Conservation (phyloP, 2,113 vertebrate species). For the Tupaia chinensis region DNA sequence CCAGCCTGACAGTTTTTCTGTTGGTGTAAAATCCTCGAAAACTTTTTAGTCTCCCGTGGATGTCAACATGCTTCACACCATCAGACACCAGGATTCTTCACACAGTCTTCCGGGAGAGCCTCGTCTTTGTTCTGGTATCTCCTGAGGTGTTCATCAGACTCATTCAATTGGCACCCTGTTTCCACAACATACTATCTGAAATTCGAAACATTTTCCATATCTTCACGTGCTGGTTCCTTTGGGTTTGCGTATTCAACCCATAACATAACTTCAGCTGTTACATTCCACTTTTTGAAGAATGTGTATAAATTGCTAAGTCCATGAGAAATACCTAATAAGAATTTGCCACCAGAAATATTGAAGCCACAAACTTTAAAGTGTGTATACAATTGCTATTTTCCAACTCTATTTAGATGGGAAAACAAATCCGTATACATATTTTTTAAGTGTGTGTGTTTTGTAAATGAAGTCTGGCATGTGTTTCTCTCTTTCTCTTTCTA, state of each 20-base stretch:
- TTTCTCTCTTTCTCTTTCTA: not conserved
- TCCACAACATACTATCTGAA: not conserved
- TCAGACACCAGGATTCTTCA: not conserved
- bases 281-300: not conserved
- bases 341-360: not conserved
- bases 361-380: constrained; percentile 27
- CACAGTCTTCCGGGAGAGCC: not conserved
- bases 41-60: not conserved
- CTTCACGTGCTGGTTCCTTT: not conserved
- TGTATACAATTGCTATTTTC: not conserved
- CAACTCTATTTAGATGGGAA: not conserved
- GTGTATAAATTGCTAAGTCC: not conserved
- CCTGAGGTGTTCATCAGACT: not conserved
- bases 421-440: not conserved
- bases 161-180: not conserved
- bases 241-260: not conserved
- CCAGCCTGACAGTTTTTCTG: not conserved
- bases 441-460: not conserved
- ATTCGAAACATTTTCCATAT: not conserved
- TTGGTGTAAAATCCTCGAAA: not conserved
- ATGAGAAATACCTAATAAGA: not conserved
- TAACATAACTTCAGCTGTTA: not conserved
- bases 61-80: not conserved
- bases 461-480: not conserved
- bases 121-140: not conserved